phyloP scores from a whole-genome alignment of 2,113 vertebrate genomes.

The Odontophorus gujanensis region DNA sequence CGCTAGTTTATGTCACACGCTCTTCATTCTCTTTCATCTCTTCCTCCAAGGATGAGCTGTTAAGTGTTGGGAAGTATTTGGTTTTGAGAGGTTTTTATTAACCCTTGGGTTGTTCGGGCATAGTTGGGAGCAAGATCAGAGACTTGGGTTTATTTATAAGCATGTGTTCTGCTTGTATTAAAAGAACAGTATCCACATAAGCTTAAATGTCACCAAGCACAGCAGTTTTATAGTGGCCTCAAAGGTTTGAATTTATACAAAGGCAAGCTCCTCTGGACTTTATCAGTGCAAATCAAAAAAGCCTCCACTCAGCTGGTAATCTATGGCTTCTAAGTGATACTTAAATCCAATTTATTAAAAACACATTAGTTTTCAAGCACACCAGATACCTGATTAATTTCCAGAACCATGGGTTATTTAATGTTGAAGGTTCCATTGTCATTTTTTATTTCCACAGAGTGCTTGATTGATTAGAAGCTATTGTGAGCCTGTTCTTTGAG shows the following conservation, averaged over 20 bases:
- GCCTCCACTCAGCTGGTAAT: constrained; percentile 42
- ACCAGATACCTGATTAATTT: constrained; percentile 79
- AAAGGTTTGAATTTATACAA: not conserved
- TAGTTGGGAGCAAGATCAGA: not conserved
- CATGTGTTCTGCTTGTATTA: not conserved
- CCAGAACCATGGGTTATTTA: constrained; percentile 74
- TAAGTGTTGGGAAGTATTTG: not conserved
- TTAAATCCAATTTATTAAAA: constrained; percentile 83
- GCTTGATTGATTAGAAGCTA: constrained; percentile 77
- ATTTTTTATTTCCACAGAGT: constrained; percentile 72
- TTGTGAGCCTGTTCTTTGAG: constrained; percentile 60
- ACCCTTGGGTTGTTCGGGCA: not conserved
- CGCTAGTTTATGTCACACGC: fast-evolving
- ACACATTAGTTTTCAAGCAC: constrained; percentile 77
- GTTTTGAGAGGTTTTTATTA: not conserved
- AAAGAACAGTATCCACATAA: not conserved
- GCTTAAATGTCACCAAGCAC: not conserved
- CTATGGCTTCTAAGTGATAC: constrained; percentile 63
- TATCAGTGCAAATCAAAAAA: constrained; percentile 52
- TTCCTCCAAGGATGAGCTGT: not conserved
- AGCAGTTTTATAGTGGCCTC: not conserved
- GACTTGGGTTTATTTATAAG: not conserved
- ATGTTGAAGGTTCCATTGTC: constrained; percentile 74
- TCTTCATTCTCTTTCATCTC: not conserved
- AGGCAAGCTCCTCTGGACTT: constrained; percentile 9